A percentile compares a stretch with the other conserved stretches of the same genome.
These are phyloP conservation scores for Heptranchias perlo DNA, from an alignment of 2,113 vertebrate species.

Conservation along the genomic window DNA sequence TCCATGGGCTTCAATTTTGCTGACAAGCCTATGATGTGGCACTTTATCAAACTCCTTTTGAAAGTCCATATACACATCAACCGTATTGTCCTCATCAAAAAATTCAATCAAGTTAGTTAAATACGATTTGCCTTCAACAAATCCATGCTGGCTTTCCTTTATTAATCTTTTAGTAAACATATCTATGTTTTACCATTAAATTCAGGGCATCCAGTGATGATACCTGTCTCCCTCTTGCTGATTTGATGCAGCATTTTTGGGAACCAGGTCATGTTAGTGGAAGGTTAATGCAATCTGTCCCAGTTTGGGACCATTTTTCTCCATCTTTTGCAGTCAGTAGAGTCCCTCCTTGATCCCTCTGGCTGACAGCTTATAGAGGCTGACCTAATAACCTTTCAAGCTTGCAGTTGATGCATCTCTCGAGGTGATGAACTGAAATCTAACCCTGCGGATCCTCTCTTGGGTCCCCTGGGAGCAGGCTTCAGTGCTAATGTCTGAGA, in stretches of 20 bases:
- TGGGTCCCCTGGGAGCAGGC: constrained; percentile 39
- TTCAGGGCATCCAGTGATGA: no score
- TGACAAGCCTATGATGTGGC: no score
- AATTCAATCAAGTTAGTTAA: no score
- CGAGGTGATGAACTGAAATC: constrained; percentile 44
- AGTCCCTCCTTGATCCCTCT: constrained; percentile 41
- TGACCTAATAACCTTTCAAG: constrained; percentile 46
- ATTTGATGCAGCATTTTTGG: not conserved
- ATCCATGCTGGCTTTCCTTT: no score
- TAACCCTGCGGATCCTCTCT: constrained; percentile 41
- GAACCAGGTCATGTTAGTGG: constrained; percentile 34
- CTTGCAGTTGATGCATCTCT: constrained; percentile 41
- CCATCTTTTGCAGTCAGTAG: not conserved
- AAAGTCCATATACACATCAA: no score
- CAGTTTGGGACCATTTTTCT: constrained; percentile 38
- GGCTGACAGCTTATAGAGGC: constrained; percentile 47
- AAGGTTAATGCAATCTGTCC: constrained; percentile 13
- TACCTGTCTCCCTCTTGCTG: not conserved
- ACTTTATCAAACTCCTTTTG: no score
- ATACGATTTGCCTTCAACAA: no score
- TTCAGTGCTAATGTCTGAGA: constrained; percentile 44
- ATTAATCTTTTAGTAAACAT: no score
- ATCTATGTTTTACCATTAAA: no score
- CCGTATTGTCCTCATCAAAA: no score
- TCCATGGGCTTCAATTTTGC: no score